These are phyloP conservation scores for Andrena chrysosceles DNA, from an alignment of 2,888 invertebrate species.

Conservation along the genomic window DNA sequence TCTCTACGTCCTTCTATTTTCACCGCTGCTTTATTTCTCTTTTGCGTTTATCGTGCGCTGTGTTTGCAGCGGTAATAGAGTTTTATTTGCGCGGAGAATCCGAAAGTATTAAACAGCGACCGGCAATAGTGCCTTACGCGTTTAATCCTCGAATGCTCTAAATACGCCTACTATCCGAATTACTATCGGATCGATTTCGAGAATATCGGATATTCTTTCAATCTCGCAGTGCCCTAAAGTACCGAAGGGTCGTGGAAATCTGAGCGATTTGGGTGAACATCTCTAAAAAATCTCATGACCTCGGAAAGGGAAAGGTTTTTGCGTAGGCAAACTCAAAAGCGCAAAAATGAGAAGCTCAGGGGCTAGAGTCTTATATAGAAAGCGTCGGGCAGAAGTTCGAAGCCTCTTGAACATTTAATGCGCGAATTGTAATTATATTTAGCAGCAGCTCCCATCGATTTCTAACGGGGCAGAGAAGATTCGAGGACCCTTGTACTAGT, in stretches of 20 bases:
- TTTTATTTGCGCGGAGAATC: slow-evolving; percentile 33
- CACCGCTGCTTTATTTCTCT: slow-evolving; percentile 33
- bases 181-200: no score
- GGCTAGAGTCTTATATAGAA: slow-evolving; percentile 23
- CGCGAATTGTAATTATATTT: slow-evolving; percentile 61
- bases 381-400: slow-evolving; percentile 33
- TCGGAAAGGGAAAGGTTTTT: neutral
- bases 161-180: no score
- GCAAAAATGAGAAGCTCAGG: slow-evolving; percentile 40
- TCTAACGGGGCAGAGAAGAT: slow-evolving; percentile 10
- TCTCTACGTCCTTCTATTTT: slow-evolving; percentile 27
- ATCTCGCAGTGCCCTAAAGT: neutral
- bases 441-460: slow-evolving; percentile 60
- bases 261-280: neutral
- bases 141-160: neutral
- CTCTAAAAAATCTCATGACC: neutral
- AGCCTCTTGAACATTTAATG: slow-evolving; percentile 61
- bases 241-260: neutral
- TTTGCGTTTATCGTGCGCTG: neutral
- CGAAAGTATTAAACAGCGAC: slow-evolving; percentile 11
- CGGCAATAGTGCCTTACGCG: neutral
- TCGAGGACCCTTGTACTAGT: slow-evolving; percentile 2
- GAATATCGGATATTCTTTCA: neutral
- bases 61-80: slow-evolving; percentile 10
- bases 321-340: neutral